Conservation (phyloP, 2,113 vertebrate species). For the Lipophrys pholis region DNA sequence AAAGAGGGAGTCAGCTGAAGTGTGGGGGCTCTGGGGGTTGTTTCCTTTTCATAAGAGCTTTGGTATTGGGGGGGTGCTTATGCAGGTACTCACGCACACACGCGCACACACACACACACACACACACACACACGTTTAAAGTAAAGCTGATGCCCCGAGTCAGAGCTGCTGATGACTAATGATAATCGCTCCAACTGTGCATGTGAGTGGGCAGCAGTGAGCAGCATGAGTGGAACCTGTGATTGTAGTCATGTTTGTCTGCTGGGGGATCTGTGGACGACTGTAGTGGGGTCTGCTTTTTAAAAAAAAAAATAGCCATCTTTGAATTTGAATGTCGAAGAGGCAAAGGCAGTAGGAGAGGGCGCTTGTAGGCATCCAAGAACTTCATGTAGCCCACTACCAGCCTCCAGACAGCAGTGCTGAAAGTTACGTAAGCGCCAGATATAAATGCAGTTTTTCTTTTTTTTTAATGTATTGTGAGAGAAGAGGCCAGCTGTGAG, state of each 20-base stretch:
- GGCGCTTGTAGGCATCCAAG: conserved; percentile 41
- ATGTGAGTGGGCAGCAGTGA: conserved; percentile 20
- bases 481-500: conserved; percentile 76
- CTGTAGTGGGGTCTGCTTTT: conserved; percentile 20
- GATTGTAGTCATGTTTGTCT: conserved; percentile 13
- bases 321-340: conserved; percentile 24
- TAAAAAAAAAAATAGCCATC: conserved; percentile 16
- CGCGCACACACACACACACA: neutral
- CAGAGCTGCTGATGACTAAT: conserved; percentile 24
- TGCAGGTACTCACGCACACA: neutral
- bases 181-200: conserved; percentile 9
- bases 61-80: conserved; percentile 62
- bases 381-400: conserved; percentile 31
- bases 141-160: conserved; percentile 15
- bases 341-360: conserved; percentile 32
- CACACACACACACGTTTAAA: conserved; percentile 1
- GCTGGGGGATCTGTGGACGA: conserved; percentile 13
- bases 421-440: conserved; percentile 64
- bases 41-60: conserved; percentile 72
- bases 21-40: conserved; percentile 43
- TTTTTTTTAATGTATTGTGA: conserved; percentile 15
- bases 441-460: conserved; percentile 70
- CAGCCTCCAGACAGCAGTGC: conserved; percentile 59
- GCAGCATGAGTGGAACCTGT: conserved; percentile 19
- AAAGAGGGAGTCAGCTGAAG: conserved; percentile 39